These are phyloP conservation scores for Drosophila maculinotata DNA, from an alignment of 2,888 invertebrate genomes.

Conservation along the genomic window DNA sequence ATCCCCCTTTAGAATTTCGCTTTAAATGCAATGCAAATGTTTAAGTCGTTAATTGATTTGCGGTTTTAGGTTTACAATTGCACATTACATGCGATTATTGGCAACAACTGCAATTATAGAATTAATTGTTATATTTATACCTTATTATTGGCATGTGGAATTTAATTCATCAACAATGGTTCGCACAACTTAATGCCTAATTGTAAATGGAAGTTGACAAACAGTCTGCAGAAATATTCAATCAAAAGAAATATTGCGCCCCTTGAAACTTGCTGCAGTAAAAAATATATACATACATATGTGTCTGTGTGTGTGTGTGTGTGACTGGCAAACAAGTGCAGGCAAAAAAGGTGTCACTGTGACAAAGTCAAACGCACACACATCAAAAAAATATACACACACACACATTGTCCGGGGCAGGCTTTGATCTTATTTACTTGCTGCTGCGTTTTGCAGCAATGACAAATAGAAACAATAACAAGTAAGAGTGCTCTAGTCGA, in stretches of 20 bases:
- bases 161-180: not conserved
- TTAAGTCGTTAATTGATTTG: slow-evolving; percentile 55
- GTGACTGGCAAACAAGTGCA: slow-evolving; percentile 44
- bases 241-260: not conserved
- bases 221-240: not conserved
- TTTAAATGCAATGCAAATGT: slow-evolving; percentile 17
- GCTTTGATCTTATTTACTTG: slow-evolving; percentile 57
- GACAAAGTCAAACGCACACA: slow-evolving; percentile 46
- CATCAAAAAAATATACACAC: slow-evolving; percentile 7
- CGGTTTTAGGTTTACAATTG: slow-evolving; percentile 28
- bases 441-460: slow-evolving; percentile 18
- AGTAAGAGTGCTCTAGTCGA: no score
- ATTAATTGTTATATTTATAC: slow-evolving; percentile 13
- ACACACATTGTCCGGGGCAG: slow-evolving; percentile 1
- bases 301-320: slow-evolving; percentile 10
- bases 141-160: not conserved
- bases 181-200: slow-evolving; percentile 1
- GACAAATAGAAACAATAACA: slow-evolving; percentile 32
- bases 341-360: slow-evolving; percentile 53
- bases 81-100: not conserved
- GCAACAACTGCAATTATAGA: not conserved
- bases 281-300: no score
- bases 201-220: not conserved
- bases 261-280: slow-evolving; percentile 26
- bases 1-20: no score